Base-by-base conservation (phyloP, 2,888 invertebrate genomes). In the Frankliniella intonsa region DNA sequence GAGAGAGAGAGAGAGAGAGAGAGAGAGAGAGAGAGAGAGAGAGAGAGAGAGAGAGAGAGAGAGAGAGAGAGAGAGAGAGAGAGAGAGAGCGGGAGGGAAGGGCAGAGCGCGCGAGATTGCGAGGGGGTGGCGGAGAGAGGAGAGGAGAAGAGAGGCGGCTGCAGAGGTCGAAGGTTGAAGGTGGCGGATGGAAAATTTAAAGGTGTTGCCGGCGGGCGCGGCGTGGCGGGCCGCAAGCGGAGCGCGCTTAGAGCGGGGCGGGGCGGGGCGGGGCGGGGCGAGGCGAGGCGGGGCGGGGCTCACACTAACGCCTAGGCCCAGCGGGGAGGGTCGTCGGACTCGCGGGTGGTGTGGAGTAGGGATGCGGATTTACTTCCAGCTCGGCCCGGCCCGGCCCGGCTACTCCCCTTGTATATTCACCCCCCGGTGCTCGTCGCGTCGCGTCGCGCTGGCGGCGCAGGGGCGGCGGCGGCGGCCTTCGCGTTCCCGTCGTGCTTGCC, bases 221-320 rank as follows among this genome's bases (percentile, higher is more conserved):
- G 38, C n/a, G n/a, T n/a, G n/a, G n/a, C n/a, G n/a, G n/a, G n/a
- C n/a, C n/a, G 81, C 82, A 85, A 86, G 86, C 86, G 87, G 87
- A 88, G 38, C 38, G 38, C 38, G 38, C 5, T 38, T 38, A 5
- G 38, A 38, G 38, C 38, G 38, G 3, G 38, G 38, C 38, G 38
- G 38, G 38, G 38, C 38, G 2, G 38, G 38, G 38, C 38, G 38
- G 38, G 38, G 38, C 38, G 2, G 38, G 38, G 38, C 38, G 38
- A 5, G 38, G 38, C 38, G 2, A 5, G 38, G 38, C 38, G 38
- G 38, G 38, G 38, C 38, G 2, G 38, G 38, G 38, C 55, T 14
- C 55, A 55, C 55, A 55, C 55, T 38, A 38, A 55, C 55, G 87
- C 87, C 86, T 87, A 87, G 87, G 87, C 86, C 87, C 87, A 87